Evolutionary conservation across 2,113 vertebrate species (phyloP), one percentile per base, ranked within the genome.

Genomic region (Ahaetulla prasina): DNA sequence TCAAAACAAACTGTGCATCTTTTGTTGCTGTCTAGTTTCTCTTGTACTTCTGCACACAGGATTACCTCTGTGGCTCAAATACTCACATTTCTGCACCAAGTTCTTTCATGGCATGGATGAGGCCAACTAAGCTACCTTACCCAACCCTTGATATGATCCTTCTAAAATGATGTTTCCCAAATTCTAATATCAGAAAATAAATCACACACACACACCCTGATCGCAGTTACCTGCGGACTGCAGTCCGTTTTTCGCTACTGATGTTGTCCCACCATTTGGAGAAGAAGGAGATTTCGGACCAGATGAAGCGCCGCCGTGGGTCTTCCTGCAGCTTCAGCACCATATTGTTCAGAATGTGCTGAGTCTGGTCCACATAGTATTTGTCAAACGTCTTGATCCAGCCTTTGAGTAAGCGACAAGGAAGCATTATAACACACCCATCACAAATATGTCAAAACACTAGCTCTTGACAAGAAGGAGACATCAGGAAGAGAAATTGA

Each of bases 321-420:
- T 99, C 99, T 95, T 99, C 99, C 20, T 98, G 97, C 96, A 99
- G 97, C 97, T 99, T 99, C 94, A 98, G 97, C 93, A 99, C 97
- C 98, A 99, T 99, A 98, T 98, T 99, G 97, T 99, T 99, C 88
- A 99, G 97, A 96, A 99, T 99, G 95, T 99, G 99, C 93, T 99
- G 99, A 0, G 99, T 99, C 97, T 99, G 99, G 96, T 99, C 99
- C 0, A 96, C 97, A 97, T 98, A 99, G 96, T 99, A 99, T 96
- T 99, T 99, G 96, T 99, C 99, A 49, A 99, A 99, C n/a, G 99
- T 99, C 97, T 99, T 99, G 96, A 99, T 95, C 99, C 99, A 99
- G 94, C 99, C 99, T 92, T 80, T n/a, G 45, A 3, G 80, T 25
- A 11, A 20, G 3, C 1, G 22, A 50, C 10, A 35, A 60, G 4